phyloP scores from a whole-genome alignment of 1,140 invertebrate species.

The Linepithema humile region DNA sequence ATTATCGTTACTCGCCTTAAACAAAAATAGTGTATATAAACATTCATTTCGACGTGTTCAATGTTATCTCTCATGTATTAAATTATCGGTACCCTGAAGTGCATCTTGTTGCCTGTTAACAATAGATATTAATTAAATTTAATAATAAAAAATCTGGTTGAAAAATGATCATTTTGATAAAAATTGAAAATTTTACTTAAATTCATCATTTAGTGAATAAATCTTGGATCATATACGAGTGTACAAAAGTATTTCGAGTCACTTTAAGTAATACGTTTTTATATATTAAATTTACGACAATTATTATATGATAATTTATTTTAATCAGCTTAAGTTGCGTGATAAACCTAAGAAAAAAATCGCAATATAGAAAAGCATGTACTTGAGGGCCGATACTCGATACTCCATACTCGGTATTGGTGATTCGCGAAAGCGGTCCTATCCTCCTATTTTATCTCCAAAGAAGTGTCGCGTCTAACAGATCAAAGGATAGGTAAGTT shows the following conservation, averaged over 20 bases:
- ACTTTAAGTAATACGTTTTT: not conserved
- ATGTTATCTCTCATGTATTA: slow-evolving; percentile 19
- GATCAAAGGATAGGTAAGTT: slow-evolving; percentile 41
- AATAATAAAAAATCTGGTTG: slow-evolving; percentile 1
- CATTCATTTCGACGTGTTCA: slow-evolving; percentile 19
- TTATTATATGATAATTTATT: not conserved
- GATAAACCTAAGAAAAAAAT: too few relatives aligned
- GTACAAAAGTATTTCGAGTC: not conserved
- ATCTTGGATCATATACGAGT: not conserved
- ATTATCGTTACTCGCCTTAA: slow-evolving; percentile 22
- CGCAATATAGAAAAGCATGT: too few relatives aligned
- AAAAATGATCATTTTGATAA: not conserved
- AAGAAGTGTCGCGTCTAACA: slow-evolving; percentile 15
- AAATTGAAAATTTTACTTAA: not conserved
- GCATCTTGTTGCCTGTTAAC: not conserved
- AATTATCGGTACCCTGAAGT: not conserved
- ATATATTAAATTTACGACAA: not conserved
- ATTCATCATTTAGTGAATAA: not conserved
- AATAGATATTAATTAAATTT: not conserved
- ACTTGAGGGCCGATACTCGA: slow-evolving; percentile 10
- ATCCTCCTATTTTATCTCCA: not conserved
- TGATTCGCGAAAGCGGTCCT: slow-evolving; percentile 7
- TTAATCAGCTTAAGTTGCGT: slow-evolving; percentile 16
- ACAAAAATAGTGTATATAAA: slow-evolving; percentile 21
- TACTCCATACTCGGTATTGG: too few relatives aligned